These are phyloP conservation scores for Rhyacophila evoluta DNA, from an alignment of 2,888 invertebrate species.

Conservation along the genomic window DNA sequence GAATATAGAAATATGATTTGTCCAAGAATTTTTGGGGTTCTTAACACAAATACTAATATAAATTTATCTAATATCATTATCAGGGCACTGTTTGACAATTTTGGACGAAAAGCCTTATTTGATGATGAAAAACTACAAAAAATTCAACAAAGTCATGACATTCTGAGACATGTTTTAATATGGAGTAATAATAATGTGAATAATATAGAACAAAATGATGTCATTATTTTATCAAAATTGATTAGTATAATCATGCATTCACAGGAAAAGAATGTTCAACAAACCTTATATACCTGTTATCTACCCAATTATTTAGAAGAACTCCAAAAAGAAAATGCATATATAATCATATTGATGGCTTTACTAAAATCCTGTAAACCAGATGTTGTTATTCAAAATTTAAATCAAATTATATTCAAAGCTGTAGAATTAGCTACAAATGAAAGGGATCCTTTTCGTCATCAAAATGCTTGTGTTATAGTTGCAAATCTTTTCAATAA, in stretches of 20 bases:
- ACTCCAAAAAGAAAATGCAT: constrained; percentile 59
- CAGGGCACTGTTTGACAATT: constrained; percentile 57
- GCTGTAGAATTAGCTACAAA: constrained; percentile 62
- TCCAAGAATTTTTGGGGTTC: constrained; percentile 60
- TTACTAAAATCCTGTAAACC: constrained; percentile 67
- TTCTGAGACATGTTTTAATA: constrained; percentile 62
- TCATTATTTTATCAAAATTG: constrained; percentile 61
- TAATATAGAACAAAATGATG: constrained; percentile 57
- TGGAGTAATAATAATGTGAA: constrained; percentile 62
- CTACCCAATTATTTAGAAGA: constrained; percentile 59
- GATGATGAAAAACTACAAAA: constrained; percentile 61
- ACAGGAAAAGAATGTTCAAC: constrained; percentile 62
- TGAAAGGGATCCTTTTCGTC: constrained; percentile 60
- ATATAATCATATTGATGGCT: constrained; percentile 67
- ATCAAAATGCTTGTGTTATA: constrained; percentile 65
- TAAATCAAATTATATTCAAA: constrained; percentile 61
- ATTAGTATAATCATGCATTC: constrained; percentile 63
- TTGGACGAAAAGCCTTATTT: constrained; percentile 61
- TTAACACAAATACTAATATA: background rate
- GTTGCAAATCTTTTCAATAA: constrained; percentile 74
- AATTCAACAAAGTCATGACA: constrained; percentile 66
- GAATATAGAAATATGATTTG: constrained; percentile 67
- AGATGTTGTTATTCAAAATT: constrained; percentile 60
- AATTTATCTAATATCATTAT: constrained; percentile 56
- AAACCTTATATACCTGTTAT: constrained; percentile 59